A percentile compares a stretch with the other conserved stretches of the same genome.
These are phyloP conservation scores for Ommatoiulus sabulosus DNA, from an alignment of 2,888 invertebrate genomes.

Conservation along the genomic window DNA sequence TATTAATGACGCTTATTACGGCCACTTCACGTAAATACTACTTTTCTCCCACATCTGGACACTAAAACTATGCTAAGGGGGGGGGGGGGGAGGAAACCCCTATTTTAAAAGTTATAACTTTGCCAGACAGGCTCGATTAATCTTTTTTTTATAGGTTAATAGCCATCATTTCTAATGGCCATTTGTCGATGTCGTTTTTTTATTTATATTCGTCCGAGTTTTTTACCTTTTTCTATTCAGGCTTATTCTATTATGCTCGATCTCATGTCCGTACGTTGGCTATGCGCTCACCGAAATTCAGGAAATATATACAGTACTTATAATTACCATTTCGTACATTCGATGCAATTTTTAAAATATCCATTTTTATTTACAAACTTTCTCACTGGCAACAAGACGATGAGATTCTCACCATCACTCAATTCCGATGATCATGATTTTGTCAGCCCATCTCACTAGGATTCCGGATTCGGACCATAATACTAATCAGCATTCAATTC, in stretches of 20 bases:
- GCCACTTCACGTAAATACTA: slow-evolving; percentile 15
- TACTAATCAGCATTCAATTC: too few relatives aligned
- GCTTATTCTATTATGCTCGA: not conserved
- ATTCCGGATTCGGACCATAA: too few relatives aligned
- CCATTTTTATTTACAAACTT: too few relatives aligned
- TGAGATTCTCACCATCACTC: too few relatives aligned
- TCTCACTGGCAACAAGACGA: too few relatives aligned
- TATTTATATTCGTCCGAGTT: not conserved
- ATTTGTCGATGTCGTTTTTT: slow-evolving; percentile 18
- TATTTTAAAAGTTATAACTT: not conserved
- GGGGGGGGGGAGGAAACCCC: not conserved
- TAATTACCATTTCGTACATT: too few relatives aligned
- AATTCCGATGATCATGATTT: too few relatives aligned
- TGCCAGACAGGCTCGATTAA: not conserved
- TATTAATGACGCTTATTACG: slow-evolving; percentile 43
- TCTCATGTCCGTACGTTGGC: too few relatives aligned
- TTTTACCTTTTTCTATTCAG: not conserved
- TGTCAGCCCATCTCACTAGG: too few relatives aligned
- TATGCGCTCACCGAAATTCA: too few relatives aligned
- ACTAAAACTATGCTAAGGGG: not conserved
- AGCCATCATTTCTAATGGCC: slow-evolving; percentile 36
- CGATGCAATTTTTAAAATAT: too few relatives aligned
- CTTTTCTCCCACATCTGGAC: not conserved
- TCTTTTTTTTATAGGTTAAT: not conserved
- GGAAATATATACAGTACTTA: too few relatives aligned